A percentile compares a stretch with the other conserved stretches of the same genome.
Evolutionary conservation across 2,797 vertebrate genomes (phyloP).

Genomic region (Poecilia wingei): DNA sequence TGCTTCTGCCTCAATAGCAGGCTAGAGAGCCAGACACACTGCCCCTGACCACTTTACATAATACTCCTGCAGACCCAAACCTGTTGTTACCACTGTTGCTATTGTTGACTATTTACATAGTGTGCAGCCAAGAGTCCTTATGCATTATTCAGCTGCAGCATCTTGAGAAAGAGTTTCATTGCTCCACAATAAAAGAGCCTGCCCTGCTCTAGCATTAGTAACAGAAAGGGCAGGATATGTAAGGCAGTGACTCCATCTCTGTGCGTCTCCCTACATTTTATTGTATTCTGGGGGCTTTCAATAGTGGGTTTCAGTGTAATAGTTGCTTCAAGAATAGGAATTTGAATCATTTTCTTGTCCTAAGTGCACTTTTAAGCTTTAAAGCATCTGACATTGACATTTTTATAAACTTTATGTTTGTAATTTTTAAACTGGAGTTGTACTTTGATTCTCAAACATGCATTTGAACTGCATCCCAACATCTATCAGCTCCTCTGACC

Average conservation of each 20-base stretch:
- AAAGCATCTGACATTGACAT: slow-evolving; percentile 69
- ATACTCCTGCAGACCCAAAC: slow-evolving; percentile 73
- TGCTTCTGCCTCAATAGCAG: slow-evolving; percentile 66
- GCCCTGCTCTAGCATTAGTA: slow-evolving; percentile 71
- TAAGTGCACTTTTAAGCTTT: slow-evolving; percentile 49
- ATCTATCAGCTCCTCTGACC: slow-evolving; percentile 46
- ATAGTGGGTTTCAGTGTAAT: slow-evolving; percentile 77
- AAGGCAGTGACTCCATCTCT: slow-evolving; percentile 64
- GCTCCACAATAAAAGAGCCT: slow-evolving; percentile 76
- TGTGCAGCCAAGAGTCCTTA: slow-evolving; percentile 74
- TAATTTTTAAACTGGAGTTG: slow-evolving; percentile 14
- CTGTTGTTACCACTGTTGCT: slow-evolving; percentile 76
- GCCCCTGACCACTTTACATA: slow-evolving; percentile 76
- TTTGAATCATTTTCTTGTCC: slow-evolving; percentile 62
- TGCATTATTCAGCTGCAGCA: slow-evolving; percentile 83
- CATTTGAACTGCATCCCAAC: slow-evolving; percentile 30
- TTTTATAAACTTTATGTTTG: slow-evolving; percentile 53
- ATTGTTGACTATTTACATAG: slow-evolving; percentile 84
- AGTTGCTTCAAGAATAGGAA: slow-evolving; percentile 58
- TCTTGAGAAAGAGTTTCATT: slow-evolving; percentile 79
- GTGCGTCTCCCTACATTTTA: slow-evolving; percentile 74
- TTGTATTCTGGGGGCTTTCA: slow-evolving; percentile 75
- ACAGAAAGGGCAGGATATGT: slow-evolving; percentile 67
- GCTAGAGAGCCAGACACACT: slow-evolving; percentile 64
- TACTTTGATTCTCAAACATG: slow-evolving; percentile 1